Percentiles rank a stretch among this genome's conserved stretches.
phyloP scores from a whole-genome alignment of 2,113 vertebrate species.

The Megaleporinus macrocephalus region DNA sequence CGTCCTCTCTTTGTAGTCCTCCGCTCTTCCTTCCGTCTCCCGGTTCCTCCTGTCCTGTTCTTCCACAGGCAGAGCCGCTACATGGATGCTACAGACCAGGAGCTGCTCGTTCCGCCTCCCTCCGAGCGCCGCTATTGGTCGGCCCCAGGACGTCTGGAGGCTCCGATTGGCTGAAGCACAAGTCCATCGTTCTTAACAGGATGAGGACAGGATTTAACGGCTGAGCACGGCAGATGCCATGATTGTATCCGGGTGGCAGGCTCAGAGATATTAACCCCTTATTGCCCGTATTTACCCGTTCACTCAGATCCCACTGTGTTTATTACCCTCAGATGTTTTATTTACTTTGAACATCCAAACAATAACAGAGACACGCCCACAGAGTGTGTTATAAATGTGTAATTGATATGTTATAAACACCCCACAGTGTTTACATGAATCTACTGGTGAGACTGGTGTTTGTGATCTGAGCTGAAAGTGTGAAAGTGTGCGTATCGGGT shows the following conservation, averaged over 20 bases:
- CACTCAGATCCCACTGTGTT: neutral
- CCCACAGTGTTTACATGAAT: neutral
- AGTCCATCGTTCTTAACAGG: constrained; percentile 71
- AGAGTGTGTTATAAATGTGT: neutral
- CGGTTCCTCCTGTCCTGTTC: constrained; percentile 62
- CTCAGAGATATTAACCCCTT: constrained; percentile 75
- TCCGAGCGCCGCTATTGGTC: constrained; percentile 67
- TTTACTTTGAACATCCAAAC: neutral
- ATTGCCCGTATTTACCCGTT: constrained; percentile 16
- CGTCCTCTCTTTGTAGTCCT: constrained; percentile 49
- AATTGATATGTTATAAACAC: neutral
- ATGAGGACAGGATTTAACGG: constrained; percentile 76
- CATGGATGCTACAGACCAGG: constrained; percentile 76
- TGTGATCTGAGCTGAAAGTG: neutral
- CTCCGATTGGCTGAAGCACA: constrained; percentile 65
- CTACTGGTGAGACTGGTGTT: neutral
- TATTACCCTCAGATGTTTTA: neutral
- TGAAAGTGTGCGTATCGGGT: neutral
- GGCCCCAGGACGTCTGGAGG: constrained; percentile 43
- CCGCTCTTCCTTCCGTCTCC: constrained; percentile 53
- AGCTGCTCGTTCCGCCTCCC: constrained; percentile 64
- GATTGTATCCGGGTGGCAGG: constrained; percentile 74
- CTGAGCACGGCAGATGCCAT: constrained; percentile 73
- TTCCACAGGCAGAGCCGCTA: constrained; percentile 71
- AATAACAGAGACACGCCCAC: too few species aligned